Evolutionary conservation across 1,140 invertebrate species (phyloP).

Genomic region (Drosophila albomicans): DNA sequence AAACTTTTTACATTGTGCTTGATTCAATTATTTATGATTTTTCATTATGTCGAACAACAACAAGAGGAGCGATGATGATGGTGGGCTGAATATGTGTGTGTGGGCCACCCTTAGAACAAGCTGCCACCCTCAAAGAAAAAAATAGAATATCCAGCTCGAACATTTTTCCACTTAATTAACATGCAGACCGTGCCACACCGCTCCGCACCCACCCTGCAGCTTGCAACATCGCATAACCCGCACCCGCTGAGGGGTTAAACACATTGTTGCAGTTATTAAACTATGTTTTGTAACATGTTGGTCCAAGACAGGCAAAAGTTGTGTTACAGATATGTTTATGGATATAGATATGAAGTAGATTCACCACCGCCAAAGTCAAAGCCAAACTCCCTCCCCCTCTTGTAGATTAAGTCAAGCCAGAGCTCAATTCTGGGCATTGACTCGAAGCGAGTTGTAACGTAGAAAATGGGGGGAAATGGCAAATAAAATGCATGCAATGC

Average conservation of each 20-base stretch:
- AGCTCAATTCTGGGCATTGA: constrained; percentile 32
- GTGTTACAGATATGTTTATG: constrained; percentile 12
- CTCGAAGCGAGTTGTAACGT: constrained; percentile 7
- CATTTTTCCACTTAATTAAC: constrained; percentile 77
- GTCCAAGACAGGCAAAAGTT: constrained; percentile 23
- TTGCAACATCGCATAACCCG: not conserved
- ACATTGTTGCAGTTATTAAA: constrained; percentile 78
- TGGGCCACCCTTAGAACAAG: constrained; percentile 17
- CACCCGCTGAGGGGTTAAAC: constrained; percentile 52
- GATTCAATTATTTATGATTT: constrained; percentile 56
- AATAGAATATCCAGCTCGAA: constrained; percentile 21
- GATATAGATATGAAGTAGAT: not conserved
- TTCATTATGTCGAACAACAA: constrained; percentile 21
- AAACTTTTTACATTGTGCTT: constrained; percentile 29
- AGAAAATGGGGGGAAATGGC: constrained; percentile 36
- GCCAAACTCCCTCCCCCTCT: not conserved
- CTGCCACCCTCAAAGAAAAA: constrained; percentile 22
- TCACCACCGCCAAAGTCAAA: constrained; percentile 21
- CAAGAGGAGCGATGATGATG: too few relatives aligned
- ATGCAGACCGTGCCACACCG: constrained; percentile 56
- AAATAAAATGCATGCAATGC: constrained; percentile 71
- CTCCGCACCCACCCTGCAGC: not conserved
- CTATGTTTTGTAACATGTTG: constrained; percentile 48
- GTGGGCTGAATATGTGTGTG: not conserved
- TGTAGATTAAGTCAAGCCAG: not conserved